phyloP scores from a whole-genome alignment of 2,113 vertebrate genomes.

The Synchiropus splendidus region DNA sequence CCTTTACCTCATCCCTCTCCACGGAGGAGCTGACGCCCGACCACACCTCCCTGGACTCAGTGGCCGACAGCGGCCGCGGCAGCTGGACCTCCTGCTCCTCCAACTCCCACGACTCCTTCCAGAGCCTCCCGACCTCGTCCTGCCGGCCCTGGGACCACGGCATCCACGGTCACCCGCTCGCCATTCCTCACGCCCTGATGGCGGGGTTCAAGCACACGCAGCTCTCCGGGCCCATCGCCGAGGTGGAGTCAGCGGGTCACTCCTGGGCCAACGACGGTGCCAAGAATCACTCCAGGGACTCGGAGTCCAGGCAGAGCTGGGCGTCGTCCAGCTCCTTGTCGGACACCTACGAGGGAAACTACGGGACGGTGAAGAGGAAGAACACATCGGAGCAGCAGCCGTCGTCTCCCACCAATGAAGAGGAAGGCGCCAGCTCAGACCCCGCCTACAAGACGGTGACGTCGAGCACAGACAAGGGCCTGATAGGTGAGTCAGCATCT shows the following conservation, averaged over 20 bases:
- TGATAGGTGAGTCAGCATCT: constrained; percentile 77
- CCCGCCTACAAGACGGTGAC: constrained; percentile 87
- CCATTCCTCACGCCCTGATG: constrained; percentile 60
- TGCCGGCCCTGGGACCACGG: constrained; percentile 71
- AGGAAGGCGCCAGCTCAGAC: constrained; percentile 65
- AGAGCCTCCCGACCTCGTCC: constrained; percentile 74
- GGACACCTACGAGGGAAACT: constrained; percentile 79
- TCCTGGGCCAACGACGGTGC: constrained; percentile 50
- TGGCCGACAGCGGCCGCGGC: constrained; percentile 84
- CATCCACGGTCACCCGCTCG: constrained; percentile 62
- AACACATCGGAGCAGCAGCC: constrained; percentile 59
- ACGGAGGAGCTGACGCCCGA: constrained; percentile 83
- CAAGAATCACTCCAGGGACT: constrained; percentile 64
- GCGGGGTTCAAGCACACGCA: constrained; percentile 72
- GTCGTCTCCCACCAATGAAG: constrained; percentile 55
- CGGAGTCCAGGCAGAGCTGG: constrained; percentile 82
- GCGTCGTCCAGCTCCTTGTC: constrained; percentile 83
- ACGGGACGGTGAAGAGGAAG: constrained; percentile 78
- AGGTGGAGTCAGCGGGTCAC: constrained; percentile 66
- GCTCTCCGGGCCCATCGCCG: constrained; percentile 73
- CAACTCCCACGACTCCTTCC: constrained; percentile 92
- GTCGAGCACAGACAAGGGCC: constrained; percentile 92
- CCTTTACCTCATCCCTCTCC: constrained; percentile 74
- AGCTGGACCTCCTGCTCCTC: constrained; percentile 98
- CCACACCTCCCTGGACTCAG: constrained; percentile 70